Conservation (phyloP, 1,140 invertebrate species). For the Cyclargus thomasi region DNA sequence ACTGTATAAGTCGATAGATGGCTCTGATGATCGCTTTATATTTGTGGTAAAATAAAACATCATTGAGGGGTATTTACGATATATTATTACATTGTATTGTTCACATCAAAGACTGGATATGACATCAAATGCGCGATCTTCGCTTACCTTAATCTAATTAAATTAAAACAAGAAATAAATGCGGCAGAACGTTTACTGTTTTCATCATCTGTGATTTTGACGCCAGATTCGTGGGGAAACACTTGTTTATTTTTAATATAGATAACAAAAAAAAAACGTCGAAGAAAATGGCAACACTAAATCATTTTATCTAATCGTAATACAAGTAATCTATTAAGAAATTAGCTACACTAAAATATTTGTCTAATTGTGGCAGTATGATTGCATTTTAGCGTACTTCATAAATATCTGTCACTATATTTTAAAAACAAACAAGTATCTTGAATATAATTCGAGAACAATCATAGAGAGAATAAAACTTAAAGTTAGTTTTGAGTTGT, state of each 20-base stretch:
- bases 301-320: constrained; percentile 1
- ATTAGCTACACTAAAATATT: constrained; percentile 9
- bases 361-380: not conserved
- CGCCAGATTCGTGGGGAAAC: constrained; percentile 34
- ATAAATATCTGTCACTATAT: constrained; percentile 12
- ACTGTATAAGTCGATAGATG: not conserved
- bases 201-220: constrained; percentile 54
- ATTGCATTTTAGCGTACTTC: not conserved
- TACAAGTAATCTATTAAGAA: not conserved
- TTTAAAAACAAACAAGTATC: constrained; percentile 13
- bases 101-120: constrained; percentile 43
- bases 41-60: constrained; percentile 32
- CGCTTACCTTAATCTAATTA: constrained; percentile 37
- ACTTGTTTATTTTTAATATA: constrained; percentile 23
- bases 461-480: not conserved
- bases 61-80: constrained; percentile 37
- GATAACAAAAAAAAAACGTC: not conserved
- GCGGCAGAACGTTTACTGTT: constrained; percentile 43
- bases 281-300: not conserved
- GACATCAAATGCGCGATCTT: constrained; percentile 49
- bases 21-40: not conserved
- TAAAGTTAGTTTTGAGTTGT: constrained; percentile 9
- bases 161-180: constrained; percentile 51
- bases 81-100: constrained; percentile 48
- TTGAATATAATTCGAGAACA: not conserved